Base-by-base conservation (phyloP, 64 coral and sea anemone genomes). In the Montipora foliosa region DNA sequence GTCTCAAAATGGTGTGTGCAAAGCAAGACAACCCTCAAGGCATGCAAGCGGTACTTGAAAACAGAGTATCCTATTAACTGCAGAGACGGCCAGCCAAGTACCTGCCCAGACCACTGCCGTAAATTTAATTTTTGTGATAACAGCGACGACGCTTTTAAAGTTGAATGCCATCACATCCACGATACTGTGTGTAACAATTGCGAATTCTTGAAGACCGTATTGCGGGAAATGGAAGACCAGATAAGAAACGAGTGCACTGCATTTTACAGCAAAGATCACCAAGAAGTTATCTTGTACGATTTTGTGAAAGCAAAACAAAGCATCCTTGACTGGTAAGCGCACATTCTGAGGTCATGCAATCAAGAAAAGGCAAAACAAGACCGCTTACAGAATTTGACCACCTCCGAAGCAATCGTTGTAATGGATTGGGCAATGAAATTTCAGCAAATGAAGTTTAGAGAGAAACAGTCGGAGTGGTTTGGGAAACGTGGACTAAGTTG, bases 351-450 rank as follows among this genome's bases (percentile, higher is more conserved):
- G 1, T 71, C 85, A 7, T 45, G 71, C 16, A 88, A 74, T 44
- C 85, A 88, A 72, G 67, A 88, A 75, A 68, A 20, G 47, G 85
- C 85, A 17, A 88, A 88, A 47, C 85, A 88, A 73, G 44, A 72
- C n/a, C 14, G 0, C 50, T 50, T 88, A 13, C 66, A 72, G 21
- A 88, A 57, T 6, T 44, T 88, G 74, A 15, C 78, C n/a, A n/a
- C 55, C 4, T 10, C 19, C 13, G 74, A 77, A 9, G 88, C 73
- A 11, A 21, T 90, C 46, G 15, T 90, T 16, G 74, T 90, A 4
- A 53, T 79, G 44, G 88, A 90, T 29, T 90, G 75, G 88, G 88
- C 74, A 12, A 90, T 90, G 75, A 90, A 90, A 90, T 79, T 90
- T 61, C 73, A 79, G 14, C 51, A 75, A 52, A 89, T 77, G 72